Percentiles rank a stretch among this genome's conserved stretches.
Conservation (phyloP, 2,797 vertebrate genomes). For the Aythya fuligula region DNA sequence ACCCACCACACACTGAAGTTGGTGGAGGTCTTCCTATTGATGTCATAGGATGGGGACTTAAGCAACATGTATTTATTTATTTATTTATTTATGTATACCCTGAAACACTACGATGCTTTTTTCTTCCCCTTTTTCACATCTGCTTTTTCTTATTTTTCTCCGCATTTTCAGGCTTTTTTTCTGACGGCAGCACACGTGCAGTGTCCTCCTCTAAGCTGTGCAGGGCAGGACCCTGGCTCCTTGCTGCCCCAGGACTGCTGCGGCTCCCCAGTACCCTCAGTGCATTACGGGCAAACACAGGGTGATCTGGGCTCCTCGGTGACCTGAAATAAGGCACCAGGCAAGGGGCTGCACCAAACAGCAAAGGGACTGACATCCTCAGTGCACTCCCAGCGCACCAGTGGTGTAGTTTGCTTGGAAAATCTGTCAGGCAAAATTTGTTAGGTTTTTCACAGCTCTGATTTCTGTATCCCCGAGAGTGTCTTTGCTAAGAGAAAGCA, state of each 20-base stretch:
- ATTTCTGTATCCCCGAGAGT: slow-evolving; percentile 44
- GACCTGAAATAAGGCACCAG: background rate
- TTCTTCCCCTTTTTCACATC: background rate
- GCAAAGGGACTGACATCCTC: background rate
- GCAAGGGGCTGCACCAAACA: background rate
- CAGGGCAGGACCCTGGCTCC: background rate
- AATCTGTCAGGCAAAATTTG: slow-evolving; percentile 32
- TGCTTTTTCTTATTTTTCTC: background rate
- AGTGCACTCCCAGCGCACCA: background rate
- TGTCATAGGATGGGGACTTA: background rate
- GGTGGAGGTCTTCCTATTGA: background rate
- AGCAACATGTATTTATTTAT: rapidly evolving
- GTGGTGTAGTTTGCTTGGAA: slow-evolving; percentile 8
- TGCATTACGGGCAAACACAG: rapidly evolving
- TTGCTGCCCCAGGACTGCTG: background rate
- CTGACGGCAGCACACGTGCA: background rate
- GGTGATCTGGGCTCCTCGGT: background rate
- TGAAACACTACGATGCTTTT: background rate
- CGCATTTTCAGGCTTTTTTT: background rate
- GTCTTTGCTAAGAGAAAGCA: slow-evolving; percentile 58
- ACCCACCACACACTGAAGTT: background rate
- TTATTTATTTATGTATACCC: background rate
- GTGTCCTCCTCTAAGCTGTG: background rate
- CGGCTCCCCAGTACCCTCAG: rapidly evolving
- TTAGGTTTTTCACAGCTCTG: slow-evolving; percentile 54